Percentiles rank a stretch among this genome's conserved stretches.
These are phyloP conservation scores for Nemurella pictetii DNA, from an alignment of 2,888 invertebrate species.

Conservation along the genomic window DNA sequence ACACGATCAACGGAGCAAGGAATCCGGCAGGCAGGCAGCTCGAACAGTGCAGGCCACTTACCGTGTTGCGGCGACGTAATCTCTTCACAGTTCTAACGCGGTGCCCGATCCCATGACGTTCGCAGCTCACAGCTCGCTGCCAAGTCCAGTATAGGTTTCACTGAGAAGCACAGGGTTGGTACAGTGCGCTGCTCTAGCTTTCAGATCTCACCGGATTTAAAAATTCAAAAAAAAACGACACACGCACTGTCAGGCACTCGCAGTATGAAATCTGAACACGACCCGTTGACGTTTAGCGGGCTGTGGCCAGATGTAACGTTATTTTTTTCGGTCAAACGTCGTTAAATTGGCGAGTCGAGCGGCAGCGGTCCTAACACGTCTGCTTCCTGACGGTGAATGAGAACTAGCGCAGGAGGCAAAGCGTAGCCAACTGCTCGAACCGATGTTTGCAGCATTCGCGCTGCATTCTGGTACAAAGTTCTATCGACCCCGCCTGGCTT, in stretches of 20 bases:
- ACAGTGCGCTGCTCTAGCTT: not conserved
- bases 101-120: not conserved
- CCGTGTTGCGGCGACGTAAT: not conserved
- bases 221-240: not conserved
- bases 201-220: not conserved
- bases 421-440: not conserved
- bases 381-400: not conserved
- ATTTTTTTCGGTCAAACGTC: not conserved
- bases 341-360: not conserved
- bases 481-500: not conserved
- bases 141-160: too few species aligned
- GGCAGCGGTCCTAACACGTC: not conserved
- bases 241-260: not conserved
- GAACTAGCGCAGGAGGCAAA: not conserved
- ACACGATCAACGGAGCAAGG: not conserved
- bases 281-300: not conserved
- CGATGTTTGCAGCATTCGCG: not conserved
- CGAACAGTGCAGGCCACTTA: too few species aligned
- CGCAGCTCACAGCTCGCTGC: not conserved
- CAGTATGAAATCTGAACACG: not conserved
- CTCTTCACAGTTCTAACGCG: not conserved
- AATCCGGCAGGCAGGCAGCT: too few species aligned
- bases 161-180: not conserved
- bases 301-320: not conserved
- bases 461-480: not conserved